Evolutionary conservation across 2,797 vertebrate genomes (phyloP).

Genomic region (Sebastes itinus): DNA sequence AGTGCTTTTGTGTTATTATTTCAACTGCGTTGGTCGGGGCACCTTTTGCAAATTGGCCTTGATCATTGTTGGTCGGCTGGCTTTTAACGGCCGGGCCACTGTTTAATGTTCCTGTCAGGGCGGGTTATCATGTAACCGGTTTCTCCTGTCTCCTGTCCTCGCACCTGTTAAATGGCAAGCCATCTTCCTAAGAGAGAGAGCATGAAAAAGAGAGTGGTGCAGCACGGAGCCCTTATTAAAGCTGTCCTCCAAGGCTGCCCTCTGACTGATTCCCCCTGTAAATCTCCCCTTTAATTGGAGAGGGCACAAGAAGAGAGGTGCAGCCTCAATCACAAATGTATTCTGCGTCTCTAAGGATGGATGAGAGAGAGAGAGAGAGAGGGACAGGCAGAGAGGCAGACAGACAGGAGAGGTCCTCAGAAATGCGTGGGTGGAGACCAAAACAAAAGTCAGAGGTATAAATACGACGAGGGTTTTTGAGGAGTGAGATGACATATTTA

Average conservation of each 20-base stretch:
- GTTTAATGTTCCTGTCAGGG: slow-evolving; percentile 65
- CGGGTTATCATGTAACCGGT: slow-evolving; percentile 63
- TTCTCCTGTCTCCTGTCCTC: slow-evolving; percentile 59
- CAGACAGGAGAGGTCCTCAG: slow-evolving; percentile 1
- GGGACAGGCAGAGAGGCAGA: background rate
- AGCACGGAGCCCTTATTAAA: slow-evolving; percentile 79
- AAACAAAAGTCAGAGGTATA: slow-evolving; percentile 53
- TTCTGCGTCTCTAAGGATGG: slow-evolving; percentile 41
- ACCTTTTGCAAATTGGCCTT: slow-evolving; percentile 43
- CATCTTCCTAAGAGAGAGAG: slow-evolving; percentile 57
- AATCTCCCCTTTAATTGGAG: slow-evolving; percentile 84
- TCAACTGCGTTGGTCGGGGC: slow-evolving; percentile 13
- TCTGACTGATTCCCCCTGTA: slow-evolving; percentile 81
- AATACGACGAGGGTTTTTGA: slow-evolving; percentile 55
- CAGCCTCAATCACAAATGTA: slow-evolving; percentile 69
- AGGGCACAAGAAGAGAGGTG: slow-evolving; percentile 71
- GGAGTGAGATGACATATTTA: slow-evolving; percentile 72
- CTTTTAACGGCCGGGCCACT: slow-evolving; percentile 53
- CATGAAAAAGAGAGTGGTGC: slow-evolving; percentile 59
- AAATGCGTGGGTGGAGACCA: slow-evolving; percentile 52
- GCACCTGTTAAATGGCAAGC: slow-evolving; percentile 67
- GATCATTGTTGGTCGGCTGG: slow-evolving; percentile 52
- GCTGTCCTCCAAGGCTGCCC: slow-evolving; percentile 78
- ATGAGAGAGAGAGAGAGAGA: background rate
- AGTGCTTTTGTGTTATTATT: slow-evolving; percentile 51